phyloP scores from a whole-genome alignment of 2,797 vertebrate species.

The Onychomys arenicola region DNA sequence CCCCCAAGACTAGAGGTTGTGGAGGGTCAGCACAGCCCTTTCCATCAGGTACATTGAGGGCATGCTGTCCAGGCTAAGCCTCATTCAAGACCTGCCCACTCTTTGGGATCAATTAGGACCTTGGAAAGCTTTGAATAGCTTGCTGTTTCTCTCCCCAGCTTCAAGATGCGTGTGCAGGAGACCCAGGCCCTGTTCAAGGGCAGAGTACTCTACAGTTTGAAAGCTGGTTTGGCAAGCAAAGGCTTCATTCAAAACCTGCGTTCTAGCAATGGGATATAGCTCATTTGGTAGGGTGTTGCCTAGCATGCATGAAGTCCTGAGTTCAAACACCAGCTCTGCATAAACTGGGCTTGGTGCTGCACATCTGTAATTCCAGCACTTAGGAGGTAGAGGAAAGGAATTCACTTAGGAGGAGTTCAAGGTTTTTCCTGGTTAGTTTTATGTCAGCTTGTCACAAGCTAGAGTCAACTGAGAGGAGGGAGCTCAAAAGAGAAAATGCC shows the following conservation, averaged over 20 bases:
- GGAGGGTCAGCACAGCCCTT: background rate
- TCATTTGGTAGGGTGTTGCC: background rate
- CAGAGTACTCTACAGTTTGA: background rate
- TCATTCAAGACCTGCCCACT: background rate
- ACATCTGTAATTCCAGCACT: background rate
- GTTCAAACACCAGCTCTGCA: background rate
- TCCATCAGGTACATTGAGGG: background rate
- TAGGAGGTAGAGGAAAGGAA: background rate
- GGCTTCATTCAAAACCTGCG: background rate
- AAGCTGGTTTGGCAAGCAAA: background rate
- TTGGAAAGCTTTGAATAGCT: background rate
- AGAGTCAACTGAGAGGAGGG: background rate
- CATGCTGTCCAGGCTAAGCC: background rate
- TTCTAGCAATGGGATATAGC: background rate
- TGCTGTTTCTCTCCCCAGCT: background rate
- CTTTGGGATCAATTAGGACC: background rate
- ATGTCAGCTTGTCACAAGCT: background rate
- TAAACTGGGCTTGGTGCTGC: background rate
- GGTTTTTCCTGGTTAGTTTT: background rate
- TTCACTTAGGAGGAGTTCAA: background rate
- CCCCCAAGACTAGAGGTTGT: background rate
- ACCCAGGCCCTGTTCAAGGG: background rate
- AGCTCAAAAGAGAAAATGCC: background rate
- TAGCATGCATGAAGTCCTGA: background rate
- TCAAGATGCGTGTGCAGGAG: fast-evolving